Evolutionary conservation across 2,113 vertebrate species (phyloP).

Genomic region (Mormyrus iriodes): DNA sequence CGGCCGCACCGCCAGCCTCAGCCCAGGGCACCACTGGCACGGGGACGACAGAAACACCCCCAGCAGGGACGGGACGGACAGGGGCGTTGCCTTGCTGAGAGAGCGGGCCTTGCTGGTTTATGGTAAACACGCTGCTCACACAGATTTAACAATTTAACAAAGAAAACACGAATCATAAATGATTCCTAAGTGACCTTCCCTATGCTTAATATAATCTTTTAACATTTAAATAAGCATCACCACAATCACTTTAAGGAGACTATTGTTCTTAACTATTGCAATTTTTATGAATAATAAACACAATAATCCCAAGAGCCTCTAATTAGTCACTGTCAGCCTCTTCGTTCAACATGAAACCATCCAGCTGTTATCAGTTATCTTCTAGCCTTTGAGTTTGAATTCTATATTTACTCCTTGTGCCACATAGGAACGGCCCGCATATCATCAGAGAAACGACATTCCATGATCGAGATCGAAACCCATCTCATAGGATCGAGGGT

Average conservation of each 20-base stretch:
- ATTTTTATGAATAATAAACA: background rate
- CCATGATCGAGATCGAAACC: constrained; percentile 55
- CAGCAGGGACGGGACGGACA: constrained; percentile 33
- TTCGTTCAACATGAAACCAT: background rate
- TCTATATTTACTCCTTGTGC: constrained; percentile 45
- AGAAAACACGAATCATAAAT: background rate
- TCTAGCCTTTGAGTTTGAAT: background rate
- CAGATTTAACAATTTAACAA: background rate
- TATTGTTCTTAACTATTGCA: background rate
- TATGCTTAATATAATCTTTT: background rate
- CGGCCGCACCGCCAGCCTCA: constrained; percentile 41
- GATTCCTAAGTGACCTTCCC: background rate
- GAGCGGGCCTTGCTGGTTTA: background rate
- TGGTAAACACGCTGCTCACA: background rate
- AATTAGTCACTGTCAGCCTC: background rate
- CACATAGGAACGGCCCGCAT: constrained; percentile 53
- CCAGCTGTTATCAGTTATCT: background rate
- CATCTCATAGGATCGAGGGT: constrained; percentile 55
- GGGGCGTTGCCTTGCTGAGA: constrained; percentile 12
- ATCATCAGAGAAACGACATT: constrained; percentile 61
- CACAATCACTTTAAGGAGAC: background rate
- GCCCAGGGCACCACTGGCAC: constrained; percentile 36
- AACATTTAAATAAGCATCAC: background rate
- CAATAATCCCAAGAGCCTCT: background rate
- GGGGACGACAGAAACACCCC: constrained; percentile 41